Evolutionary conservation across 2,797 vertebrate species (phyloP).

Genomic region (Channa striata): DNA sequence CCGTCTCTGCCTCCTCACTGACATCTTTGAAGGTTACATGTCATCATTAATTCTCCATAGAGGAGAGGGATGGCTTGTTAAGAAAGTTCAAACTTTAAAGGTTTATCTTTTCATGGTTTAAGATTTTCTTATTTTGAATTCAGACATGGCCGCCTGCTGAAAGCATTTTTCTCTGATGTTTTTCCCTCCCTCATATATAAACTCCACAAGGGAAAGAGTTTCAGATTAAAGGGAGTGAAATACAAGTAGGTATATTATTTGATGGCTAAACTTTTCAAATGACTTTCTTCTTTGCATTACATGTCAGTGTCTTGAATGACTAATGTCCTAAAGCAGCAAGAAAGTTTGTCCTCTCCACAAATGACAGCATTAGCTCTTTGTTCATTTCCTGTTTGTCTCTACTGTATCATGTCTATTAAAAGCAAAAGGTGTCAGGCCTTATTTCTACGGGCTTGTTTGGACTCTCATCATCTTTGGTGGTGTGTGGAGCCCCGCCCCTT

Average conservation of each 20-base stretch:
- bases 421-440: too few species aligned
- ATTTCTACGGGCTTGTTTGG: background rate
- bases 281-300: background rate
- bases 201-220: constrained; percentile 80
- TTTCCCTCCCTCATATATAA: constrained; percentile 36
- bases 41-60: constrained; percentile 6
- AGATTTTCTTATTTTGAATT: constrained; percentile 6
- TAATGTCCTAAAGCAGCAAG: too few species aligned
- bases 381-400: background rate
- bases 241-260: constrained; percentile 75
- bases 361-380: background rate
- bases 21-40: constrained; percentile 5
- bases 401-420: too few species aligned
- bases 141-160: constrained; percentile 1
- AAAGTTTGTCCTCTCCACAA: background rate
- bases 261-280: background rate
- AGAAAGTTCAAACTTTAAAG: background rate
- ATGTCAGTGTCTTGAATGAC: too few species aligned
- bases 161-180: constrained; percentile 37
- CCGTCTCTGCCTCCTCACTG: constrained; percentile 7
- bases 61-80: constrained; percentile 6
- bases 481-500: constrained; percentile 44
- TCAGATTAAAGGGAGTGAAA: constrained; percentile 62
- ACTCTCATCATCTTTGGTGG: background rate
- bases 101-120: background rate